A percentile compares a stretch with the other conserved stretches of the same genome.
Conservation (phyloP, 2,797 vertebrate species). For the Artibeus lituratus region DNA sequence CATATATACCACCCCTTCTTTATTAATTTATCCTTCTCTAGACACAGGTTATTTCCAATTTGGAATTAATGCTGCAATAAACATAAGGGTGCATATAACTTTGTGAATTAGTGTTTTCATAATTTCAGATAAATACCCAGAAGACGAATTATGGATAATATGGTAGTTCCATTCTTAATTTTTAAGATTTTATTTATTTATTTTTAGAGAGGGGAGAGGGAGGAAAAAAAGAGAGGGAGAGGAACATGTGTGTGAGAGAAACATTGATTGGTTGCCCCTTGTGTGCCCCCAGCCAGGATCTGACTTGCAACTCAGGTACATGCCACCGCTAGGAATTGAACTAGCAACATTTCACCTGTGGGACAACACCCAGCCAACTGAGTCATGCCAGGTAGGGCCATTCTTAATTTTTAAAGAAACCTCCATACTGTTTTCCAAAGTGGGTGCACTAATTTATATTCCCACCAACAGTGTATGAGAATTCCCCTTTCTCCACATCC, state of each 20-base stretch:
- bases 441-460: background rate
- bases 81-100: background rate
- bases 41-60: background rate
- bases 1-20: background rate
- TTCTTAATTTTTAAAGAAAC: background rate
- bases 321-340: too few relatives aligned
- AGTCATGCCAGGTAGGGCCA: too few relatives aligned
- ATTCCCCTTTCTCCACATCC: background rate
- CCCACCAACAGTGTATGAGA: background rate
- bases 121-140: background rate
- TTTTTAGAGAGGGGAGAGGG: too few relatives aligned
- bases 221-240: too few relatives aligned
- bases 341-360: too few relatives aligned
- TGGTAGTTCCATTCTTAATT: background rate
- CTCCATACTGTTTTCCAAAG: background rate
- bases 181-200: background rate
- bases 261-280: too few relatives aligned
- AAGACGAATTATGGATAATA: background rate
- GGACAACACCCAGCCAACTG: too few relatives aligned
- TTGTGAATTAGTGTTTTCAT: background rate
- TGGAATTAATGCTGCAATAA: background rate
- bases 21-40: background rate
- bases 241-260: too few relatives aligned
- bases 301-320: too few relatives aligned
- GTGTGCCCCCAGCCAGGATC: too few relatives aligned